These are phyloP conservation scores for Julus scanicus DNA, from an alignment of 2,888 invertebrate species.

Conservation along the genomic window DNA sequence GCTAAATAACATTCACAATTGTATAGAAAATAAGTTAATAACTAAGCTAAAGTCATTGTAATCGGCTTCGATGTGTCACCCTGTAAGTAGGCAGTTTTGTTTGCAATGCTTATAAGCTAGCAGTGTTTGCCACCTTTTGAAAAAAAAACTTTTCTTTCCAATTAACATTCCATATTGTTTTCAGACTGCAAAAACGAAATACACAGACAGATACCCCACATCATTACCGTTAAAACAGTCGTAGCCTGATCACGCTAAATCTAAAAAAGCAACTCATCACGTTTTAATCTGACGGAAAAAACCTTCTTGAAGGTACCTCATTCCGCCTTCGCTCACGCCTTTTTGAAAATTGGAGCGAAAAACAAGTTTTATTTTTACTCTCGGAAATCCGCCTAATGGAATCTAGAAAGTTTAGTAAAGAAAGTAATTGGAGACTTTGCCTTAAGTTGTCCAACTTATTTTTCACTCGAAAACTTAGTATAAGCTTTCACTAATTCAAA, in stretches of 20 bases:
- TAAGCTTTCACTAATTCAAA: neutral
- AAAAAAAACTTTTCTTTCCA: neutral
- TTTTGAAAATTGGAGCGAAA: neutral
- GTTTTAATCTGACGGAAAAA: constrained; percentile 16
- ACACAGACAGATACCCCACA: neutral
- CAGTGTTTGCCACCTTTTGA: neutral
- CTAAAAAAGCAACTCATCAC: neutral
- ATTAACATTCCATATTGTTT: neutral
- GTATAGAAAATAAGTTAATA: no score
- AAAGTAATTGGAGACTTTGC: constrained; percentile 14
- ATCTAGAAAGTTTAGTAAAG: neutral
- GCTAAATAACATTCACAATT: no score
- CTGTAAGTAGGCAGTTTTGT: neutral
- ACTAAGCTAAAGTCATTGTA: no score
- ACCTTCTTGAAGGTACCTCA: neutral
- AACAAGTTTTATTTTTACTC: neutral
- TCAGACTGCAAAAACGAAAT: neutral
- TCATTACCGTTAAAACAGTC: neutral
- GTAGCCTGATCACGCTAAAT: neutral
- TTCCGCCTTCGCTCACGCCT: neutral
- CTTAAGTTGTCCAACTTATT: constrained; percentile 12
- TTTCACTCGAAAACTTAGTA: neutral
- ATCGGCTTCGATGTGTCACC: no score
- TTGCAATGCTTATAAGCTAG: neutral
- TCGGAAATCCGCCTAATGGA: neutral